Conservation (phyloP, 2,888 invertebrate genomes). For the Eupithecia pulchellata region DNA sequence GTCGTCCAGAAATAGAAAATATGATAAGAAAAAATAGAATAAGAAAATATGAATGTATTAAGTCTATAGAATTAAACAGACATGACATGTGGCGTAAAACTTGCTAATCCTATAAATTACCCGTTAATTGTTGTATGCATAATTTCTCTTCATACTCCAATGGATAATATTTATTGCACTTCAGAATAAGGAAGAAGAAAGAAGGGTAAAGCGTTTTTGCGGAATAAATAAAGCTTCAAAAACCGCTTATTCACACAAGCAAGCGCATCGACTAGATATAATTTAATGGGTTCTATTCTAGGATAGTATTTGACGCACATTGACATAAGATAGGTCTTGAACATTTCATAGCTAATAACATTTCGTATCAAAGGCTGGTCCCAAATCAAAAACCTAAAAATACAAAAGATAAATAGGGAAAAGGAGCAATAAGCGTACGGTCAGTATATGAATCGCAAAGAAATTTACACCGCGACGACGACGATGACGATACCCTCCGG, state of each 20-base stretch:
- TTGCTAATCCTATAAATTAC: not conserved
- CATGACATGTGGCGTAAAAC: not conserved
- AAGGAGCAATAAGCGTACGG: too few relatives aligned
- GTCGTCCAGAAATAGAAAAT: not conserved
- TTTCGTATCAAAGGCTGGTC: too few relatives aligned
- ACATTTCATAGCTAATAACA: too few relatives aligned
- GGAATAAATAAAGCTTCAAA: not conserved
- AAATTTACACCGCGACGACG: too few relatives aligned
- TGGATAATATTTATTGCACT: conserved; percentile 14
- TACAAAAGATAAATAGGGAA: too few relatives aligned
- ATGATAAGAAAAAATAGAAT: too few relatives aligned
- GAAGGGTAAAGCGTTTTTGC: not conserved
- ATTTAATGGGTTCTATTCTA: not conserved
- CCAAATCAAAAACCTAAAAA: too few relatives aligned
- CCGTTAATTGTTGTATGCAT: conserved; percentile 14
- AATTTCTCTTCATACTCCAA: conserved; percentile 16
- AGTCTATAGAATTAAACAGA: too few relatives aligned
- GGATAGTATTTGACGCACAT: not conserved
- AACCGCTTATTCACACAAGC: not conserved
- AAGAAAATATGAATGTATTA: too few relatives aligned
- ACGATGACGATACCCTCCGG: too few relatives aligned
- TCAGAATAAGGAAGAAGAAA: conserved; percentile 1
- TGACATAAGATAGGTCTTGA: not conserved
- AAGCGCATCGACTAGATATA: not conserved
- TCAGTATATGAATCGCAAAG: too few relatives aligned